Percentiles rank a stretch among this genome's conserved stretches.
Conservation (phyloP, 2,113 vertebrate species). For the Ancistrus triradiatus region DNA sequence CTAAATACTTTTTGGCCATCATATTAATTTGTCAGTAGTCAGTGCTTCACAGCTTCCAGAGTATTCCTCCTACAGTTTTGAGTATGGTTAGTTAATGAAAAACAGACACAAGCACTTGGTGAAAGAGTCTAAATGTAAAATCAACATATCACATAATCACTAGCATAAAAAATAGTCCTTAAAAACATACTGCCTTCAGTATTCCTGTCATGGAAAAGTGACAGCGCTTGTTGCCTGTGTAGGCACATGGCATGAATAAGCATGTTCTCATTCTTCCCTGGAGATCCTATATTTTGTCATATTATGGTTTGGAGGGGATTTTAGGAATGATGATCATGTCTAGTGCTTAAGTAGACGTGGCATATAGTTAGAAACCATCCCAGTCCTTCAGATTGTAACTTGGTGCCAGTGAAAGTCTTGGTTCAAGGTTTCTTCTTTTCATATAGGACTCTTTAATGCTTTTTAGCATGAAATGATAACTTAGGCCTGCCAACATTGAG, state of each 20-base stretch:
- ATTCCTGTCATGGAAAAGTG: no score
- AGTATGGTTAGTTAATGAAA: not conserved
- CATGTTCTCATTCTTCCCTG: not conserved
- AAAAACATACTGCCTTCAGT: no score
- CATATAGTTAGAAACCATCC: not conserved
- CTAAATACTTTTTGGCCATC: not conserved
- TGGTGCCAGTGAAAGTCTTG: no score
- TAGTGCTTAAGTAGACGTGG: not conserved
- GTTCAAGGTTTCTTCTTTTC: no score
- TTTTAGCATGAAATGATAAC: no score
- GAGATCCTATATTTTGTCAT: not conserved
- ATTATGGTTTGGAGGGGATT: slow-evolving; percentile 1
- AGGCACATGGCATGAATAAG: not conserved
- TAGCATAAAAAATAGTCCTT: no score
- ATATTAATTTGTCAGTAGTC: not conserved
- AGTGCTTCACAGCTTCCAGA: not conserved
- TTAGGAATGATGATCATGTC: slow-evolving; percentile 8
- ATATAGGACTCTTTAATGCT: no score
- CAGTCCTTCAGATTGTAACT: not conserved
- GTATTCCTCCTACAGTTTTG: not conserved
- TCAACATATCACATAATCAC: no score
- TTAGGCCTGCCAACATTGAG: no score
- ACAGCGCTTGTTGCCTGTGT: no score
- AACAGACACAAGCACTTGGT: not conserved
- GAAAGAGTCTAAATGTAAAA: no score